Conservation (phyloP, 2,113 vertebrate species). For the Malurus alboscapulatus region DNA sequence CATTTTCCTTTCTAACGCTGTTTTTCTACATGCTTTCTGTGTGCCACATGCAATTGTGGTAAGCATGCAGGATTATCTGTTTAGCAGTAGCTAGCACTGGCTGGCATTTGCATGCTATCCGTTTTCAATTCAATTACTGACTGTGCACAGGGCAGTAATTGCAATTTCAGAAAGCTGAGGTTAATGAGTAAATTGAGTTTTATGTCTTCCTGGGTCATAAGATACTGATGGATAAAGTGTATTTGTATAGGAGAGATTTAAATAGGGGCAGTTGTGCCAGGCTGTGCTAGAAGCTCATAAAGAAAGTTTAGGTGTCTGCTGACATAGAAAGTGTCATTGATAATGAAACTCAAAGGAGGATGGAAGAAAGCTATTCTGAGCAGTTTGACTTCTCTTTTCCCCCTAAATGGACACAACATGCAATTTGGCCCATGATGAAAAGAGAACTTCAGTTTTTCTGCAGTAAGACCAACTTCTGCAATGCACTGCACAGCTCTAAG, state of each 20-base stretch:
- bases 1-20: neutral
- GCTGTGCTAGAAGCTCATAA: neutral
- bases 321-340: neutral
- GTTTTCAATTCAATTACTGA: neutral
- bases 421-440: neutral
- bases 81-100: neutral
- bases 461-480: neutral
- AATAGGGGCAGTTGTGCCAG: neutral
- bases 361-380: neutral
- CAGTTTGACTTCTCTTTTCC: neutral
- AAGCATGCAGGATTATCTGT: neutral
- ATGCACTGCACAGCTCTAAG: neutral
- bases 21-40: neutral
- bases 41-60: neutral
- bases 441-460: neutral
- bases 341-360: neutral
- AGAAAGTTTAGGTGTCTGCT: neutral
- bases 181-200: conserved; percentile 52
- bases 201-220: neutral
- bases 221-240: neutral
- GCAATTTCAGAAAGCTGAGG: conserved; percentile 25
- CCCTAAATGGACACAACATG: neutral
- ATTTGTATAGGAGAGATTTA: neutral
- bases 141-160: conserved; percentile 21
- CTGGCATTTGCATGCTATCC: neutral